These are phyloP conservation scores for Pomatostomus ruficeps DNA, from an alignment of 2,113 vertebrate genomes.

Conservation along the genomic window DNA sequence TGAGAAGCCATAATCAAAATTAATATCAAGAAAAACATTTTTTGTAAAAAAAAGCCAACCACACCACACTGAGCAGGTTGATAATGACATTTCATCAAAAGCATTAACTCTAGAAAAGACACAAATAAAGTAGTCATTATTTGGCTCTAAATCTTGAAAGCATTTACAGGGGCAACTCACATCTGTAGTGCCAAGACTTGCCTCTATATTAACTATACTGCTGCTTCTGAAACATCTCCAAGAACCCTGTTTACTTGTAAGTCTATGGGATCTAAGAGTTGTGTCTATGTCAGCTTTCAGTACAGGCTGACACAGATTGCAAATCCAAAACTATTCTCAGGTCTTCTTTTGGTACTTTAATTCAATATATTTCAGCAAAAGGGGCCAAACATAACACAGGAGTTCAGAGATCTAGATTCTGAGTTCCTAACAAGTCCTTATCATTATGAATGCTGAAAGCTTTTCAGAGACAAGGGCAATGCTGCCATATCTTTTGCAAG, in stretches of 20 bases:
- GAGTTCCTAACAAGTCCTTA: background rate
- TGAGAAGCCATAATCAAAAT: background rate
- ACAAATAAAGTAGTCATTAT: background rate
- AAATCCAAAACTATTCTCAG: background rate
- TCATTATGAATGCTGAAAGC: background rate
- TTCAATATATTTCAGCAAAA: background rate
- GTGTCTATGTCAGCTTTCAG: background rate
- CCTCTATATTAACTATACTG: background rate
- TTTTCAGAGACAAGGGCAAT: background rate
- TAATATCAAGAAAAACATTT: background rate
- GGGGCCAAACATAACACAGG: accelerated
- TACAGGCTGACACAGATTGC: background rate
- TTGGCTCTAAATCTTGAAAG: background rate
- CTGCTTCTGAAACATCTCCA: background rate
- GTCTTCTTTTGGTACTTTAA: background rate
- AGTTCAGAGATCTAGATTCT: background rate
- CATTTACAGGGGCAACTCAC: background rate
- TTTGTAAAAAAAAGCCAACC: background rate
- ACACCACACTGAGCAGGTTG: background rate
- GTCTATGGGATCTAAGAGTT: background rate
- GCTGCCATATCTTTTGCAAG: background rate
- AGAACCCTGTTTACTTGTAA: background rate
- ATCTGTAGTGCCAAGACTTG: background rate
- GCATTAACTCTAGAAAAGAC: background rate
- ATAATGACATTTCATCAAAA: background rate